Evolutionary conservation across 53 echinoderm and acorn worm genomes (phyloP).

Genomic region (Glandiceps talaboti): DNA sequence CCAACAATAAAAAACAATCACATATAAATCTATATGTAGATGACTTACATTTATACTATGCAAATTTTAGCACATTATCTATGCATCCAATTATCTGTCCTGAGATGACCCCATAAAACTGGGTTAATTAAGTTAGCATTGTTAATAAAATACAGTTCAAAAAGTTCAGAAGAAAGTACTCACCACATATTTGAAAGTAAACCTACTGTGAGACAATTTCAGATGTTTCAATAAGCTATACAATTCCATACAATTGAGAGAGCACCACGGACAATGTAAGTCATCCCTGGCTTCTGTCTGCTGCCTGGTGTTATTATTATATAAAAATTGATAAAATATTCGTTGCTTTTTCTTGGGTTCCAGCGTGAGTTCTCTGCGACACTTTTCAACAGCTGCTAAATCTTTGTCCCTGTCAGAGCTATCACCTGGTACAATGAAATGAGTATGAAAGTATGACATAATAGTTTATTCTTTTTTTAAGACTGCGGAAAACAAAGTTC

Average conservation of each 20-base stretch:
- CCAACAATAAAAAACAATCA: no score
- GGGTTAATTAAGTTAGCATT: no score
- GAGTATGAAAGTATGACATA: no score
- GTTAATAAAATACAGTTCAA: no score
- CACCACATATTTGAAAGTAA: slow-evolving; percentile 97
- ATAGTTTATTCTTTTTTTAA: no score
- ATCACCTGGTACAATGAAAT: not conserved
- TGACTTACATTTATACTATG: no score
- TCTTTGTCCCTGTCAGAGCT: not conserved
- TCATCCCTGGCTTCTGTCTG: slow-evolving; percentile 96
- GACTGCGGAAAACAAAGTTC: no score
- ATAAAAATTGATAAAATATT: slow-evolving; percentile 96
- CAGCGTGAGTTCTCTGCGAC: not conserved
- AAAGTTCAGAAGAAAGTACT: no score
- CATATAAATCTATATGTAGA: no score
- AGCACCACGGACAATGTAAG: slow-evolving; percentile 93
- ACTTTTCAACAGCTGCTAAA: slow-evolving; percentile 4
- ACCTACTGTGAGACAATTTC: slow-evolving; percentile 81
- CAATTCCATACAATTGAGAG: slow-evolving; percentile 70
- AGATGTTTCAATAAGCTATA: slow-evolving; percentile 92
- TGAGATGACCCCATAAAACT: no score
- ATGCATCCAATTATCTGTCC: no score
- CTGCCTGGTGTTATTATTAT: slow-evolving; percentile 92
- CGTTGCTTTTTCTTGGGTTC: slow-evolving; percentile 18
- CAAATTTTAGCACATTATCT: no score